Conservation (phyloP, 2,888 invertebrate genomes). For the Eupithecia abbreviata region DNA sequence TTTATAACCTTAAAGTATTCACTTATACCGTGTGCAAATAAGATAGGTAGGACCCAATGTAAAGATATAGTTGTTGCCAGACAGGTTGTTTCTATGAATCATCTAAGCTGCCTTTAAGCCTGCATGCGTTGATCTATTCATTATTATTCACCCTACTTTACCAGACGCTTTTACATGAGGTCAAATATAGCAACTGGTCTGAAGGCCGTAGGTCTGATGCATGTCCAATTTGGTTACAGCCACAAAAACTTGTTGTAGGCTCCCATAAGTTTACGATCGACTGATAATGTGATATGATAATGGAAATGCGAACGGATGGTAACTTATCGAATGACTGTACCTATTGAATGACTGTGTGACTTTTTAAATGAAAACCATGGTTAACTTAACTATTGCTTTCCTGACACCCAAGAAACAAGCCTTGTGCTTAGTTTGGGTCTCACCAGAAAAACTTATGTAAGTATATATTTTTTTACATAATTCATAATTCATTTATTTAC, state of each 20-base stretch:
- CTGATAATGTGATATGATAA: neutral
- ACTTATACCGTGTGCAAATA: neutral
- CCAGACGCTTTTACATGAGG: slow-evolving; percentile 30
- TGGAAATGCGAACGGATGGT: neutral
- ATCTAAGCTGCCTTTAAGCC: neutral
- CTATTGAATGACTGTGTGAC: too few species aligned
- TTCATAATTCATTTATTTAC: too few species aligned
- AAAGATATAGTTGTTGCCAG: too few species aligned
- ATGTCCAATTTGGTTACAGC: slow-evolving; percentile 18
- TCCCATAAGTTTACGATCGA: slow-evolving; percentile 8
- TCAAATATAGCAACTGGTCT: slow-evolving; percentile 32
- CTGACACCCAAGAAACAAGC: too few species aligned
- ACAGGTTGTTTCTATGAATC: neutral
- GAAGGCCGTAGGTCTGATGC: slow-evolving; percentile 24
- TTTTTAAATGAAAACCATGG: too few species aligned
- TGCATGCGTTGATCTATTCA: neutral
- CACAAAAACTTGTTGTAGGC: slow-evolving; percentile 27
- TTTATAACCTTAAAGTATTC: neutral
- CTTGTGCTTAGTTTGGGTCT: too few species aligned
- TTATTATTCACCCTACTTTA: slow-evolving; percentile 10
- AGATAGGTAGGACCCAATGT: too few species aligned
- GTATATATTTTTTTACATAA: too few species aligned
- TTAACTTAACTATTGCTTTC: too few species aligned
- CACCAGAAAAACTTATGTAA: too few species aligned
- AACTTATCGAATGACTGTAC: too few species aligned